Evolutionary conservation across 1,140 invertebrate genomes (phyloP).

Genomic region (Oscheius sp.): DNA sequence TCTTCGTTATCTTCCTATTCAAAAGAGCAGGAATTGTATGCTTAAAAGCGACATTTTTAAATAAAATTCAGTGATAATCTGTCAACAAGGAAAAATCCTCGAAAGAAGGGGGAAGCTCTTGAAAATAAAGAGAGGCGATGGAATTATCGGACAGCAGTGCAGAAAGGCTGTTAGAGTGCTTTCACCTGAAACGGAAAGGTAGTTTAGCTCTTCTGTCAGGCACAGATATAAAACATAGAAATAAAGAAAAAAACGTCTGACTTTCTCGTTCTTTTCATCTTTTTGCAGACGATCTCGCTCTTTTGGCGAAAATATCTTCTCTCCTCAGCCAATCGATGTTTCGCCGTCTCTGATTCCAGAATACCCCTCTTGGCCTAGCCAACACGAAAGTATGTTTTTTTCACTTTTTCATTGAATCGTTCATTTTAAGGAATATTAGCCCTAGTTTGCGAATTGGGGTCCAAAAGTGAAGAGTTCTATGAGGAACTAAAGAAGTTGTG

Average conservation of each 20-base stretch:
- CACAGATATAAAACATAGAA: too few relatives aligned
- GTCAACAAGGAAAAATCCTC: constrained; percentile 17
- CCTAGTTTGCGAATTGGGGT: neutral
- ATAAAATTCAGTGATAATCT: neutral
- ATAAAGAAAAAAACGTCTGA: neutral
- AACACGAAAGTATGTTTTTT: neutral
- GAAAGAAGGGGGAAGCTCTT: neutral
- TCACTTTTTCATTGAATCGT: neutral
- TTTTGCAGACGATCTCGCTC: neutral
- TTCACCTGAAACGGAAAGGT: neutral
- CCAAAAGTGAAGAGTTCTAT: neutral
- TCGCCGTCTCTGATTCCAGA: neutral
- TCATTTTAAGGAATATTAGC: neutral
- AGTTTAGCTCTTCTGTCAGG: neutral
- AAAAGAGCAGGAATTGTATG: neutral
- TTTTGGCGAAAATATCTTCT: neutral
- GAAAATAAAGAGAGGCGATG: neutral
- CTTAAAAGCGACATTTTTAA: neutral
- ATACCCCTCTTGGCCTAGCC: constrained; percentile 18
- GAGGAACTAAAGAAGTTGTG: neutral
- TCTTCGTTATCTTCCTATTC: constrained; percentile 1
- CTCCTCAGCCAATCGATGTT: neutral
- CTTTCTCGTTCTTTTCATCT: neutral
- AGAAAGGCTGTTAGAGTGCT: neutral
- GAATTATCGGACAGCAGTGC: constrained; percentile 3